Evolutionary conservation across 1,140 invertebrate genomes (phyloP), one percentile per base, ranked within the genome.

Genomic region (Zaprionus vittiger): DNA sequence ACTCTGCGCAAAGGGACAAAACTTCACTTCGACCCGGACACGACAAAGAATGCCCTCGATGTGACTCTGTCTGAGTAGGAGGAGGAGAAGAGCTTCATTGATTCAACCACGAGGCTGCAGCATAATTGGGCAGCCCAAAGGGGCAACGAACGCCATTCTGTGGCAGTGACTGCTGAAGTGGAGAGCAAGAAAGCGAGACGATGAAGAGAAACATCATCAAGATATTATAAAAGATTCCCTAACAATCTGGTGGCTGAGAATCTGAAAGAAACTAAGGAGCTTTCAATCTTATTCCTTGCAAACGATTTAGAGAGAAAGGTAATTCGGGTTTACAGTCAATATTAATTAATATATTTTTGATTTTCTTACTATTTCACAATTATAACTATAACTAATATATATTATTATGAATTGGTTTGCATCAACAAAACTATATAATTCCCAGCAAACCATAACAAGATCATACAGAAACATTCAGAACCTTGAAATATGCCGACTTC

Each of bases 1-100:
- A 73, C 69, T 84, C 41, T 62, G 49, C 37, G 17, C 55, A 54
- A 24, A 74, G 49, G 60, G 64, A 78, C 64, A 73, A 73, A 37
- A 38, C 14, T 55, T 49, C 20, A 65, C 34, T 22, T 26, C 15
- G 55, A 24, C 37, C 31, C 38, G 20, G 26, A 37, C 38, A 41
- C 20, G 9, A 28, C 55, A 34, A 59, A 24, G 55, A 59, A 20
- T 59, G 22, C 31, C 17, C 56, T 15, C 28, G 17, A 62, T 49
- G 60, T 28, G 60, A 17, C 41, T 4, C 15, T 47, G 41, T 47
- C 41, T 47, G 41, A 47, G 41, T 47, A 17, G 37, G 22, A 60
- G 37, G 1, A 54, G 20, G 34, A 52, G 47, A 11, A 52, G 47
- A 11, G 20, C 17, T 52, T 22, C 47, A 20, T 52, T 52, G 47